A percentile compares a stretch with the other conserved stretches of the same genome.
Conservation (phyloP, 2,113 vertebrate genomes). For the Anolis carolinensis region DNA sequence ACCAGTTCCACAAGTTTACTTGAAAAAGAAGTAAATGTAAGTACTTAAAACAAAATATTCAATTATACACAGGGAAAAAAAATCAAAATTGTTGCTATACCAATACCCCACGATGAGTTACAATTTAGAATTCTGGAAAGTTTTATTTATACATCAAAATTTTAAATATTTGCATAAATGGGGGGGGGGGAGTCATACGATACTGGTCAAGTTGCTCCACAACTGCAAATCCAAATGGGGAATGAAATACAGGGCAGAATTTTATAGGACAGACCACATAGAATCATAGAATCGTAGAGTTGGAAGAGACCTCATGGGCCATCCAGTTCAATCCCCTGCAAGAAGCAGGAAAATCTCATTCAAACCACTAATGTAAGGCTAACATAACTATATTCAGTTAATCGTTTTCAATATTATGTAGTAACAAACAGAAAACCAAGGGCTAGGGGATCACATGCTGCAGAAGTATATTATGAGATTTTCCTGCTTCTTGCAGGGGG, state of each 20-base stretch:
- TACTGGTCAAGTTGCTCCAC: not conserved
- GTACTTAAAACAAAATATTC: constrained; percentile 27
- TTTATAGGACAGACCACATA: not conserved
- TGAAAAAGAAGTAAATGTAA: constrained; percentile 59
- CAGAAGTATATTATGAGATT: not conserved
- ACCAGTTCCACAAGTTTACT: constrained; percentile 65
- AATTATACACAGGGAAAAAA: constrained; percentile 1
- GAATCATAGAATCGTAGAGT: too few species aligned
- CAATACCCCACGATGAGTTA: not conserved
- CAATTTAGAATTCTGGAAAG: not conserved
- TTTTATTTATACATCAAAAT: not conserved
- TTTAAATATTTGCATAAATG: not conserved
- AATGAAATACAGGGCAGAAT: not conserved
- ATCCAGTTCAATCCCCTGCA: too few species aligned
- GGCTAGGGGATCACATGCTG: not conserved
- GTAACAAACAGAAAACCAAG: not conserved
- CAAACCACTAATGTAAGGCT: not conserved
- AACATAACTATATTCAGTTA: not conserved
- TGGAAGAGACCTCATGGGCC: too few species aligned
- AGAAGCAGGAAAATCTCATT: too few species aligned
- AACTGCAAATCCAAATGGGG: not conserved
- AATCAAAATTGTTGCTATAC: not conserved
- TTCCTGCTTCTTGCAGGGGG: too few species aligned
- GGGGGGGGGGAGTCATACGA: too few species aligned
- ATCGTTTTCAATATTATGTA: not conserved